phyloP scores from a whole-genome alignment of 2,888 invertebrate genomes.

The Brenthis ino region DNA sequence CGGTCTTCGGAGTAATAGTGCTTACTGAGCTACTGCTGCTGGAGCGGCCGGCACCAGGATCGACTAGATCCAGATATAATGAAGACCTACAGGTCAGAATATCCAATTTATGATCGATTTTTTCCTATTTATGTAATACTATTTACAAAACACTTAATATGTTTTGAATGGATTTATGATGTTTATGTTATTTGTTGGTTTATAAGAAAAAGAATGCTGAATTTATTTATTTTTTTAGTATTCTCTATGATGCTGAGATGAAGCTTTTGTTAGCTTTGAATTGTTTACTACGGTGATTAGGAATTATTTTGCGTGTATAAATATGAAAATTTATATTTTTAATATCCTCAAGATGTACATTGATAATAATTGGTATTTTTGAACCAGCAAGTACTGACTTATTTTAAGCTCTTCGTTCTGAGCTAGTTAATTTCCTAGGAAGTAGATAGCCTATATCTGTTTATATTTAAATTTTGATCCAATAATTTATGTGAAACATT shows the following conservation, averaged over 20 bases:
- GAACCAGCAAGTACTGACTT: too few relatives aligned
- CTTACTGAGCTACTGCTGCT: slow-evolving; percentile 90
- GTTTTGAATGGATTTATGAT: too few relatives aligned
- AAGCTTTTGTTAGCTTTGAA: too few relatives aligned
- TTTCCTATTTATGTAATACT: slow-evolving; percentile 6
- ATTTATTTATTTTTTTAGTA: too few relatives aligned
- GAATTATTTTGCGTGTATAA: too few relatives aligned
- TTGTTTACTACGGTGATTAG: too few relatives aligned
- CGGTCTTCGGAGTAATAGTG: slow-evolving; percentile 93
- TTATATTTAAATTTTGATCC: not conserved
- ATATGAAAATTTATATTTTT: too few relatives aligned
- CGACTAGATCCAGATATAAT: slow-evolving; percentile 82
- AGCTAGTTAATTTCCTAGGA: not conserved
- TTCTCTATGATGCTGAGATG: too few relatives aligned
- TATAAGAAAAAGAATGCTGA: too few relatives aligned
- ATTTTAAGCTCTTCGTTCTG: not conserved
- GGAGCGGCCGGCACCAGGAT: slow-evolving; percentile 78
- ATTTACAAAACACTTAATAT: not conserved
- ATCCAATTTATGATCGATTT: slow-evolving; percentile 1
- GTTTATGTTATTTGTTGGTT: too few relatives aligned
- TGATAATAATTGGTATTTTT: not conserved
- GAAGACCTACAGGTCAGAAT: slow-evolving; percentile 85
- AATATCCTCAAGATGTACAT: too few relatives aligned
- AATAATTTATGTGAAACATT: not conserved
- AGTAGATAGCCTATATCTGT: not conserved